These are phyloP conservation scores for Ischnus inquisitorius DNA, from an alignment of 2,888 invertebrate species.

Conservation along the genomic window DNA sequence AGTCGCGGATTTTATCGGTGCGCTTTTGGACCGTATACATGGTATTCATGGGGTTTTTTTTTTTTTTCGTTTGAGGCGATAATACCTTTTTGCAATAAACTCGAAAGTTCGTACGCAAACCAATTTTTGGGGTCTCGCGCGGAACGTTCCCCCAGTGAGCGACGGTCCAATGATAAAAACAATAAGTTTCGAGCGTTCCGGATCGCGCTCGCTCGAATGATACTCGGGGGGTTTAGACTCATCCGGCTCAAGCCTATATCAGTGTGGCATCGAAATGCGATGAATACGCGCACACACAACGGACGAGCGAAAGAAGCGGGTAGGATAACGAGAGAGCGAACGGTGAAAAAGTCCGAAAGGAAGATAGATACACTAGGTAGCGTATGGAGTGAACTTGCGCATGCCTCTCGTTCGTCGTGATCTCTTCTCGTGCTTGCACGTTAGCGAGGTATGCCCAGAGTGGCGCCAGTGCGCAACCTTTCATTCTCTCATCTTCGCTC, in stretches of 20 bases:
- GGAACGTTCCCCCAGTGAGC: constrained; percentile 69
- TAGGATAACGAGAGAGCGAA: constrained; percentile 19
- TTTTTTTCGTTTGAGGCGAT: neutral
- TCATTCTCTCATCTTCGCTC: constrained; percentile 52
- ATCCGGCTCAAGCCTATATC: constrained; percentile 74
- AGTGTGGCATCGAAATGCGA: constrained; percentile 81
- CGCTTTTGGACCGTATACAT: no score
- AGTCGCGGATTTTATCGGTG: neutral
- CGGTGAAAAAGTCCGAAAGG: constrained; percentile 43
- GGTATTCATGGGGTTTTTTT: no score
- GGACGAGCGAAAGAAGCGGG: constrained; percentile 56
- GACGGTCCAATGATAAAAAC: constrained; percentile 84
- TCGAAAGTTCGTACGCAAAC: constrained; percentile 29
- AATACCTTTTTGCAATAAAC: neutral
- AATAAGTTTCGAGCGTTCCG: constrained; percentile 77
- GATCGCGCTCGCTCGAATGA: constrained; percentile 71
- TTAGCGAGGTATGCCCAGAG: constrained; percentile 76
- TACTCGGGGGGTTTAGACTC: constrained; percentile 58
- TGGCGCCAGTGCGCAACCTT: constrained; percentile 76
- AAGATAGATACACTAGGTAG: constrained; percentile 42
- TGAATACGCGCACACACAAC: constrained; percentile 58
- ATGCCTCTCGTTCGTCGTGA: constrained; percentile 49
- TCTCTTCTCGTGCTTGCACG: constrained; percentile 65
- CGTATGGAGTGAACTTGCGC: constrained; percentile 55
- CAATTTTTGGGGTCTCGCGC: constrained; percentile 45